Evolutionary conservation across 1,140 invertebrate genomes (phyloP).

Genomic region (Apolygus lucorum): DNA sequence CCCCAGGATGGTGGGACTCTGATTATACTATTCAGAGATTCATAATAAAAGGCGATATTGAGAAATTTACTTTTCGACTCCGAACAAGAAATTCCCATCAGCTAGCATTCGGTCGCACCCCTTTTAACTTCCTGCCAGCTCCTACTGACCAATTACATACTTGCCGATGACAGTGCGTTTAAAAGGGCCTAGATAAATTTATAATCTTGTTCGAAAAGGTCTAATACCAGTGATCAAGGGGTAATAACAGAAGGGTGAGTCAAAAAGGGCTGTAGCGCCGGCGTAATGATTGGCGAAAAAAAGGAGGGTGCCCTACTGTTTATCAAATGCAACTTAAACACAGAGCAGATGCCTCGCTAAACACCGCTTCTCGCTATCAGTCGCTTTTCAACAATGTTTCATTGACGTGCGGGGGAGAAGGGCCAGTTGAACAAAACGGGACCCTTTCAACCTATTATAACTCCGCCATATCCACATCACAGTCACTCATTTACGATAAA

Average conservation of each 20-base stretch:
- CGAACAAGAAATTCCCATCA: too few species aligned
- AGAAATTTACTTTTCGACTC: too few species aligned
- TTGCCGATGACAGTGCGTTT: conserved; percentile 13
- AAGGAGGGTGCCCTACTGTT: not conserved
- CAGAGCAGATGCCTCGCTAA: conserved; percentile 8
- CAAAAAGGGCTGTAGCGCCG: conserved; percentile 5
- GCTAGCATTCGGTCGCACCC: too few species aligned
- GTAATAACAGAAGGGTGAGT: not conserved
- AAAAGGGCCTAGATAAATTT: conserved; percentile 13
- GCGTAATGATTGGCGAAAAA: too few species aligned
- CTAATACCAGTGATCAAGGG: conserved; percentile 16
- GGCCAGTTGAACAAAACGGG: too few species aligned
- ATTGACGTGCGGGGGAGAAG: not conserved
- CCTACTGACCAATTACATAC: not conserved
- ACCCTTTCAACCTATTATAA: too few species aligned
- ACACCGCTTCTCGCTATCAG: not conserved
- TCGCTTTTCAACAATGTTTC: not conserved
- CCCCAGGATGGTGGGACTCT: too few species aligned
- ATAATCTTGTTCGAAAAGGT: conserved; percentile 15
- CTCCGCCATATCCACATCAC: too few species aligned
- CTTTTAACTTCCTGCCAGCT: too few species aligned
- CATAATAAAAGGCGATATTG: too few species aligned
- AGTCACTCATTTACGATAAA: too few species aligned
- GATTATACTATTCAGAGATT: too few species aligned
- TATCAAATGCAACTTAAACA: conserved; percentile 18